Evolutionary conservation across 2,797 vertebrate species (phyloP), one percentile per base, ranked within the genome.

Genomic region (Melopsittacus undulatus): DNA sequence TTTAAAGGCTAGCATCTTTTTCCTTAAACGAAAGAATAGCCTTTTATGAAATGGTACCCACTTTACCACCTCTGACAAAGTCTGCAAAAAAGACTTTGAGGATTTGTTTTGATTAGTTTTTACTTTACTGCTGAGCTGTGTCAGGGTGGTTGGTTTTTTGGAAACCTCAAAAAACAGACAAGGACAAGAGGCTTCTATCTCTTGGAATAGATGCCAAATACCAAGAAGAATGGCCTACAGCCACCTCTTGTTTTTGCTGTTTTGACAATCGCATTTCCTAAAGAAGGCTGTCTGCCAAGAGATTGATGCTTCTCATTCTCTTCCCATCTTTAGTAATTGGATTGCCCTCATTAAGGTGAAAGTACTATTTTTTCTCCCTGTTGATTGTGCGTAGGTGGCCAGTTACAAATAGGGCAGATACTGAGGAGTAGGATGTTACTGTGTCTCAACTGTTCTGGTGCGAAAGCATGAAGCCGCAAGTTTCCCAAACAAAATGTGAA

Each of bases 321-420:
- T 96, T 94, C 90, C 82, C 79, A 69, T 93, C 92, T 84, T 69
- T 89, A 90, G 94, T 98, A 97, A 98, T 97, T 96, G 94, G 97
- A 97, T 98, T 97, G 88, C 87, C 87, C 90, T 97, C 95, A 97
- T 97, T 97, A 96, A 94, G 93, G 95, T 96, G 94, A 94, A 91
- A 97, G 96, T 86, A 69, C 92, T 81, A 90, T 45, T n/a, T 92
- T 96, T 85, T 68, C 74, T 89, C 75, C 73, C 79, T 80, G 68
- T 91, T 96, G 94, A 93, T 94, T 96, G 79, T 75, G 69, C 87
- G 93, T 97, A 93, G 87, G 84, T 96, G 83, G 94, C 87, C 85
- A 62, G 89, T 89, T 94, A 97, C 86, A 96, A 97, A 83, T 94
- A 89, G 95, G 90, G 78, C 92, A 92, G 83, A 88, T 87, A 54